Base-by-base conservation (phyloP, 2,113 vertebrate genomes). In the Leucopternis melanops region DNA sequence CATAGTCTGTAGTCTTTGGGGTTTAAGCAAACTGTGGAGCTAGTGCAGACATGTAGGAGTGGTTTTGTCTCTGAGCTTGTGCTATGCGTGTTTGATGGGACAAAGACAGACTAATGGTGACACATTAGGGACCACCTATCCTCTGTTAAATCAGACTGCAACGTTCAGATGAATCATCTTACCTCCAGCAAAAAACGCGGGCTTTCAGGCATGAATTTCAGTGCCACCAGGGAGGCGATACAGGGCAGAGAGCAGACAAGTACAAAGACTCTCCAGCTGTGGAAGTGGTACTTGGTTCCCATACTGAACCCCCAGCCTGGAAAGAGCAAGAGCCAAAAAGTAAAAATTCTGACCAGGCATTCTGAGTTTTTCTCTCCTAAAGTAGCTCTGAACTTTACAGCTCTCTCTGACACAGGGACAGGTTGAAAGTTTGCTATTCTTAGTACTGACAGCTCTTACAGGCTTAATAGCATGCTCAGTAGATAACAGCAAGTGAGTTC, bases 261-360 rank as follows among this genome's bases (percentile, higher is more conserved):
- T 13, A 99, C 99, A 71, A 99, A 99, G 42, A 99, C 97, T 40
- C 99, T 98, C 99, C 99, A 99, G 97, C 98, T 99, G 97, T 99
- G 99, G 97, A 99, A 99, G 96, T 99, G 99, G 96, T 99, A 98
- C 84, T 98, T 98, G 31, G 98, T 98, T 21, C 99, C 99, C 95
- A 99, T 99, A 90, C 98, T 98, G 96, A 99, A 99, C 32, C 99
- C 99, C 99, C 99, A 99, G 77, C 99, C 99, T 99, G 97, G 9
- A 96, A 94, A 90, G 69, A 85, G 81, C 34, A 88, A 92, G 58
- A 88, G 36, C 17, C 82, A 94, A 52, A 52, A 65, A 40, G 59
- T 95, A 3, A 96, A 86, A 92, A 79, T 17, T 57, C 61, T 29
- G n/a, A 29, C 42, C n/a, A 83, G 20, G 32, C 16, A 63, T 23